These are phyloP conservation scores for Leucoraja erinaceus DNA, from an alignment of 2,113 vertebrate species.

Conservation along the genomic window DNA sequence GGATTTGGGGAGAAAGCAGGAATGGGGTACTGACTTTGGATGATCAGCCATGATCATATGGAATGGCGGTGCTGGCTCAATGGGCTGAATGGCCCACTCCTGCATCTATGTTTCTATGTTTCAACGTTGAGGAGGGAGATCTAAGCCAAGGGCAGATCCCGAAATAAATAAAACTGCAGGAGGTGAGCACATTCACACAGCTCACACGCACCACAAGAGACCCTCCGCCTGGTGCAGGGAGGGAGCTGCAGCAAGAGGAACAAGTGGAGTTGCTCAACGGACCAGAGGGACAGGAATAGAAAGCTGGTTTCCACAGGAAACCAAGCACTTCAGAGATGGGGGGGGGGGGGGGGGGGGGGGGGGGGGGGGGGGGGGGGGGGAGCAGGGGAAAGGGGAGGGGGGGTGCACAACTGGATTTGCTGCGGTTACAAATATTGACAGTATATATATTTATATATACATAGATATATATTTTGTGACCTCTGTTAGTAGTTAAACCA, in stretches of 20 bases:
- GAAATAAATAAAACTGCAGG: no score
- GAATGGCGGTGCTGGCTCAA: no score
- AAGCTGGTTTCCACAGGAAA: neutral
- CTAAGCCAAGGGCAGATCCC: no score
- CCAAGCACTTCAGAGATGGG: neutral
- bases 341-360: neutral
- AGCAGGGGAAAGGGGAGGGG: neutral
- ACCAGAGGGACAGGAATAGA: neutral
- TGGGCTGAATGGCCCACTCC: no score
- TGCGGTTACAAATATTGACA: slow-evolving; percentile 23
- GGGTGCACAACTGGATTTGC: neutral
- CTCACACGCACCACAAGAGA: no score
- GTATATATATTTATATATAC: no score
- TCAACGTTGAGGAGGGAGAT: no score
- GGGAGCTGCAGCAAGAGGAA: neutral
- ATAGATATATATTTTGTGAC: neutral
- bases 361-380: neutral
- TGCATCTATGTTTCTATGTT: no score
- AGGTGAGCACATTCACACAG: no score
- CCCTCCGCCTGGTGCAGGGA: neutral
- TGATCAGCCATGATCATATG: no score
- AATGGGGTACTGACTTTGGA: no score
- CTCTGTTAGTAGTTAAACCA: neutral
- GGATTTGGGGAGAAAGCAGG: no score
- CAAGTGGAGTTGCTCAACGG: neutral